Evolutionary conservation across 2,113 vertebrate genomes (phyloP).

Genomic region (Centropus bengalensis): DNA sequence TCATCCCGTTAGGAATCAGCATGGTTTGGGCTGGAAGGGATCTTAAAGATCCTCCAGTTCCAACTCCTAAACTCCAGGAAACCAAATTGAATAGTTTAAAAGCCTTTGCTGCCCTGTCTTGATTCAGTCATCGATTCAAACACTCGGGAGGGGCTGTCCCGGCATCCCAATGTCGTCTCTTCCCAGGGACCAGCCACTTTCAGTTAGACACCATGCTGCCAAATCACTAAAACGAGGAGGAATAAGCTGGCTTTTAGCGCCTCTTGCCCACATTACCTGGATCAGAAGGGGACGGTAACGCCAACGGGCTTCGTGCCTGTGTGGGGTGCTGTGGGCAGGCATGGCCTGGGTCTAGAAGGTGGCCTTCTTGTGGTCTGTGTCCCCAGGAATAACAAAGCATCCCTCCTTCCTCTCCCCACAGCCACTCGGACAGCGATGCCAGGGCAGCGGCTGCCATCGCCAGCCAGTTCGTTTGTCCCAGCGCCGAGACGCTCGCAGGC

Average conservation of each 20-base stretch:
- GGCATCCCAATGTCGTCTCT: background rate
- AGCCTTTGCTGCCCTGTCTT: background rate
- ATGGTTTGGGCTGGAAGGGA: too few species aligned
- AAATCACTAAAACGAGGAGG: background rate
- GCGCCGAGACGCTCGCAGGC: background rate
- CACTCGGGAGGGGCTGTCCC: background rate
- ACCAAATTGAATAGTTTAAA: background rate
- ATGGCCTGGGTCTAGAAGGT: background rate
- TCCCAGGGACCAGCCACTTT: background rate
- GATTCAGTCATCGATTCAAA: background rate
- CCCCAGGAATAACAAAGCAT: background rate
- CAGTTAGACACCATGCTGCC: background rate
- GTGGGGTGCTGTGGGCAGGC: background rate
- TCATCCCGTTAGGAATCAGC: background rate
- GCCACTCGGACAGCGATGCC: constrained; percentile 23
- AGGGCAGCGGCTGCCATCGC: constrained; percentile 28
- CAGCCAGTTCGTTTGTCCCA: constrained; percentile 32
- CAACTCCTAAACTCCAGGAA: background rate
- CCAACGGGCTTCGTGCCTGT: background rate
- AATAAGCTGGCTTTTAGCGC: background rate
- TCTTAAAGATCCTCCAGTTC: too few species aligned
- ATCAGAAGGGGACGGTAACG: background rate
- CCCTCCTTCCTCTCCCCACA: background rate
- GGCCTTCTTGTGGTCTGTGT: background rate
- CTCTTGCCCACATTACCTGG: background rate